Percentiles rank a stretch among this genome's conserved stretches.
phyloP scores from a whole-genome alignment of 2,797 vertebrate species.

The Hydrophis major region DNA sequence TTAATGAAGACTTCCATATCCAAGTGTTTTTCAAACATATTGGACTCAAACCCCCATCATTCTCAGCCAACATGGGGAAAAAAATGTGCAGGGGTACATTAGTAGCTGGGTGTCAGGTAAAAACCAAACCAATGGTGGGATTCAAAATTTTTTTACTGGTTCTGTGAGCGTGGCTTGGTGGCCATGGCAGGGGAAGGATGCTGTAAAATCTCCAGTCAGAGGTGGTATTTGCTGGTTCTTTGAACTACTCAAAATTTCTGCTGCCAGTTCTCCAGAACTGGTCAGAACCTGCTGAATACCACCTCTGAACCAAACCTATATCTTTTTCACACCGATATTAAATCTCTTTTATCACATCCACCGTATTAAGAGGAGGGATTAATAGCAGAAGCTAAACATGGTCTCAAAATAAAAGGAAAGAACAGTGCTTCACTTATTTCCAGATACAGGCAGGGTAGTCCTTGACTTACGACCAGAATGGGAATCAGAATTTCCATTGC shows the following conservation, averaged over 20 bases:
- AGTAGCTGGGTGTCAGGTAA: neutral
- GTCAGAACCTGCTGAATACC: too few species aligned
- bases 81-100: neutral
- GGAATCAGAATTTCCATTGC: neutral
- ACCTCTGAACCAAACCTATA: neutral
- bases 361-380: neutral
- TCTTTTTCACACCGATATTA: neutral
- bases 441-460: neutral
- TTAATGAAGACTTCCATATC: neutral
- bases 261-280: too few species aligned
- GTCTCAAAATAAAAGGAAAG: neutral
- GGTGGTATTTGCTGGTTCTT: too few species aligned
- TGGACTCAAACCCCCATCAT: neutral
- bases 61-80: neutral
- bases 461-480: neutral
- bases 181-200: too few species aligned
- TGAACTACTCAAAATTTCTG: too few species aligned
- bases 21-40: neutral
- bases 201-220: too few species aligned
- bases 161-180: too few species aligned
- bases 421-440: neutral
- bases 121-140: neutral
- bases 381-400: neutral
- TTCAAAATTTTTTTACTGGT: too few species aligned
- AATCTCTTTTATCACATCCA: neutral